Conservation (phyloP, 2,888 invertebrate species). For the Euproctis similis region DNA sequence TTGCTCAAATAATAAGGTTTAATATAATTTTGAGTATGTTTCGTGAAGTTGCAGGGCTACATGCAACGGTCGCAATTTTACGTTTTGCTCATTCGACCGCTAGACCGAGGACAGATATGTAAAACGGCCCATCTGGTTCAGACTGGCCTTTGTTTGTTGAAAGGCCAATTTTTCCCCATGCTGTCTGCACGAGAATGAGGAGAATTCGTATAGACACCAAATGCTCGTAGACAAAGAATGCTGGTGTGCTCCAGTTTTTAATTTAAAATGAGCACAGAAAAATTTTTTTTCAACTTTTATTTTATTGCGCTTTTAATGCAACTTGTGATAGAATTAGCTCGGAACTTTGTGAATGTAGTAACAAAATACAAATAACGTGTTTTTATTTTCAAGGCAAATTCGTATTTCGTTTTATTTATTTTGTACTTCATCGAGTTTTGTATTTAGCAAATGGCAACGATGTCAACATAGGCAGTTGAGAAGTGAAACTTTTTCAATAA, state of each 20-base stretch:
- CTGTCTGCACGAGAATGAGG: slow-evolving; percentile 11
- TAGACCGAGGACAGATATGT: slow-evolving; percentile 26
- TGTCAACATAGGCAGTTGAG: no score
- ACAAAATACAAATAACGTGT: no score
- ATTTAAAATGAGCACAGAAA: slow-evolving; percentile 1
- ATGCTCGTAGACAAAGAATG: slow-evolving; percentile 9
- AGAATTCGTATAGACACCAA: slow-evolving; percentile 15
- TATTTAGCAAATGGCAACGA: no score
- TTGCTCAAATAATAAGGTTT: slow-evolving; percentile 9
- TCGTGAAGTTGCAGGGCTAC: slow-evolving; percentile 18
- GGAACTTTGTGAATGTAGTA: no score
- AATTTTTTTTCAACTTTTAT: slow-evolving; percentile 1
- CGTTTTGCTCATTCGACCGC: slow-evolving; percentile 29
- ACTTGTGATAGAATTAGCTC: no score
- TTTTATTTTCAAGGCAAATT: no score
- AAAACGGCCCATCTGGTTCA: slow-evolving; percentile 25
- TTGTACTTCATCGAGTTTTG: no score
- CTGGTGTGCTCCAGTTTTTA: slow-evolving; percentile 2
- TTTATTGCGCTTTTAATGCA: slow-evolving; percentile 2
- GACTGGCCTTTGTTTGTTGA: slow-evolving; percentile 25
- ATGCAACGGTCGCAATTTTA: slow-evolving; percentile 26
- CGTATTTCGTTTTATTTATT: no score
- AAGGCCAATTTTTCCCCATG: slow-evolving; percentile 25
- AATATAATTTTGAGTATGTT: slow-evolving; percentile 14
- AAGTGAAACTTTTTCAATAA: no score